Percentiles rank a stretch among this genome's conserved stretches.
Conservation (phyloP, 2,113 vertebrate species). For the Cyanoramphus novaezelandiae region DNA sequence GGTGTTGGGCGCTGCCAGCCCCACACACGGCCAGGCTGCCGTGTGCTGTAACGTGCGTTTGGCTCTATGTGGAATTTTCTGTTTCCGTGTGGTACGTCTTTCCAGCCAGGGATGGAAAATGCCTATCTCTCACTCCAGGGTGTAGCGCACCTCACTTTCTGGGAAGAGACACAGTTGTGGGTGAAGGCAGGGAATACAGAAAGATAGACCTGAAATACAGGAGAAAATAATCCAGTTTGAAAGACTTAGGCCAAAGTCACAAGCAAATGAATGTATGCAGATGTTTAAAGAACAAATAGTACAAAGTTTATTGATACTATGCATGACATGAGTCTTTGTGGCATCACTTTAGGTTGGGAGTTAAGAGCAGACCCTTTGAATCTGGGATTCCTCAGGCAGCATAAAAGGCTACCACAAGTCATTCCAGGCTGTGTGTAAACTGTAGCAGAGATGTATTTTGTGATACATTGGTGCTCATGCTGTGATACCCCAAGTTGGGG, state of each 20-base stretch:
- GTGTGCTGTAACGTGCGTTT: background rate
- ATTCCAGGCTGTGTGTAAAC: background rate
- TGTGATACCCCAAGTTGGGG: background rate
- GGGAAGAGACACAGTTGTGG: background rate
- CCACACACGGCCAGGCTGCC: fast-evolving
- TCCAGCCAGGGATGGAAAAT: background rate
- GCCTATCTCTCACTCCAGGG: fast-evolving
- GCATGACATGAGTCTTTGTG: background rate
- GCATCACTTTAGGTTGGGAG: background rate
- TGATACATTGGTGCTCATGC: background rate
- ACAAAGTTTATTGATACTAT: background rate
- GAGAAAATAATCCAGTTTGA: background rate
- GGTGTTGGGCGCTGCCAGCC: background rate
- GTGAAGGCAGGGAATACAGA: fast-evolving
- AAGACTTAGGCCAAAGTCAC: background rate
- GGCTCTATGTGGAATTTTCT: background rate
- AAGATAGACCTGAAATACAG: background rate
- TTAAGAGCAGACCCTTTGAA: background rate
- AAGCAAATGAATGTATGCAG: background rate
- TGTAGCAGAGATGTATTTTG: background rate
- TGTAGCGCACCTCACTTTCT: fast-evolving
- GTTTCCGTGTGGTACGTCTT: background rate
- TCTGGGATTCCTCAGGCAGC: background rate
- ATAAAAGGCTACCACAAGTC: background rate
- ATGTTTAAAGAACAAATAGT: background rate